Evolutionary conservation across 53 echinoderm and acorn worm genomes (phyloP), one percentile per base, ranked within the genome.

Genomic region (Luidia sarsii): DNA sequence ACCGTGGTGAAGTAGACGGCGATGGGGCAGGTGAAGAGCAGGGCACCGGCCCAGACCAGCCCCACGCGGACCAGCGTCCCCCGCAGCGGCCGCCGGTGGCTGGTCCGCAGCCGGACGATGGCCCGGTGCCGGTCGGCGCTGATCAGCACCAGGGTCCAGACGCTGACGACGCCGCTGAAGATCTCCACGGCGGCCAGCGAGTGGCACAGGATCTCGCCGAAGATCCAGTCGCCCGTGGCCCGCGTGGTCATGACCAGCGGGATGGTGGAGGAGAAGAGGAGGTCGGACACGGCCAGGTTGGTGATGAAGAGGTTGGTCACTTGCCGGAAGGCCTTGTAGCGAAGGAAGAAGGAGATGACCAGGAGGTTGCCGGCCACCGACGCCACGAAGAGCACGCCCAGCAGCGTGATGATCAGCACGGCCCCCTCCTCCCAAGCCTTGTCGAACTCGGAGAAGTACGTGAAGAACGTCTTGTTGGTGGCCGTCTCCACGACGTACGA

Each of bases 111-210:
- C 60, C 70, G 48, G 15, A 87, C 71, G 20, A 87, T 87, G 0
- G 71, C 39, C 23, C 39, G 81, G 69, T 81, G 71, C 3, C 87
- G 81, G 33, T 87, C 87, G 4, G 62, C 64, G 14, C 87, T 87
- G 62, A 87, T 87, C 30, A 81, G 22, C 3, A 87, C 87, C 87
- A 87, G 81, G 4, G 87, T 87, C 87, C 87, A 87, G 1, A 81
- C 71, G 29, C 87, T 81, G 22, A 38, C 51, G 7, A 87, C 71
- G 20, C 81, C 87, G 39, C 81, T 60, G 7, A 87, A 22, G 31
- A 69, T 71, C 72, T 80, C 62, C 2, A 70, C 20, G 18, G 69
- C 36, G 11, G 62, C 64, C 63, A 81, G 18, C 13, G 62, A 18
- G 63, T 81, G 80, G 33, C 87, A 87, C 0, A 70, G 27, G 8